Percentiles rank a stretch among this genome's conserved stretches.
Conservation (phyloP, 2,888 invertebrate species). For the Pterostichus madidus region DNA sequence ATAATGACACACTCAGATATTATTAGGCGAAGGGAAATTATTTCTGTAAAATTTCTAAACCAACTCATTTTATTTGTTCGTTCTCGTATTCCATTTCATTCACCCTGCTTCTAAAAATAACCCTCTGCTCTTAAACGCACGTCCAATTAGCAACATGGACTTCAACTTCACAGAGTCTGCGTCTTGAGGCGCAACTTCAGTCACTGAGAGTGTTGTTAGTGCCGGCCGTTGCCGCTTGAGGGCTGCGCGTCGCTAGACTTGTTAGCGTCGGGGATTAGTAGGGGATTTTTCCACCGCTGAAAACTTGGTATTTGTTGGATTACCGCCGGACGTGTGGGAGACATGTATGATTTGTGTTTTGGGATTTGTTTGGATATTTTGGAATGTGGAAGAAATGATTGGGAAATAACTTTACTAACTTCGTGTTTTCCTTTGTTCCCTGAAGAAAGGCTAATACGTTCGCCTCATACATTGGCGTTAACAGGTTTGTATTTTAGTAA, state of each 20-base stretch:
- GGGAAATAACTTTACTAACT: not conserved
- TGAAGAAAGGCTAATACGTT: too few relatives aligned
- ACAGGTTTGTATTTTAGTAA: too few relatives aligned
- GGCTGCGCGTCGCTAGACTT: not conserved
- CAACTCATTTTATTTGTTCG: too few relatives aligned
- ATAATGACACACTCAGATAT: too few relatives aligned
- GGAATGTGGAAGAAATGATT: not conserved
- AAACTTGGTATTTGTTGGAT: slow-evolving; percentile 9
- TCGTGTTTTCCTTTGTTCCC: too few relatives aligned
- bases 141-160: not conserved
- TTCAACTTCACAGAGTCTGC: not conserved
- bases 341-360: not conserved
- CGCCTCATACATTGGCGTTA: too few relatives aligned
- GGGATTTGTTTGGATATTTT: not conserved
- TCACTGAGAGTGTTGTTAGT: not conserved
- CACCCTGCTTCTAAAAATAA: not conserved
- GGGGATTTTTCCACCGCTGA: slow-evolving; percentile 12
- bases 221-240: not conserved
- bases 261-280: not conserved
- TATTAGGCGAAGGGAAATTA: too few relatives aligned
- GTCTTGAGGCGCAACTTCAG: not conserved
- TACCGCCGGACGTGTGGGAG: not conserved
- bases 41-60: too few relatives aligned
- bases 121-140: not conserved
- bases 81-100: not conserved